A percentile compares a stretch with the other conserved stretches of the same genome.
Evolutionary conservation across 2,888 invertebrate genomes (phyloP).

Genomic region (Agrypnus murinus): DNA sequence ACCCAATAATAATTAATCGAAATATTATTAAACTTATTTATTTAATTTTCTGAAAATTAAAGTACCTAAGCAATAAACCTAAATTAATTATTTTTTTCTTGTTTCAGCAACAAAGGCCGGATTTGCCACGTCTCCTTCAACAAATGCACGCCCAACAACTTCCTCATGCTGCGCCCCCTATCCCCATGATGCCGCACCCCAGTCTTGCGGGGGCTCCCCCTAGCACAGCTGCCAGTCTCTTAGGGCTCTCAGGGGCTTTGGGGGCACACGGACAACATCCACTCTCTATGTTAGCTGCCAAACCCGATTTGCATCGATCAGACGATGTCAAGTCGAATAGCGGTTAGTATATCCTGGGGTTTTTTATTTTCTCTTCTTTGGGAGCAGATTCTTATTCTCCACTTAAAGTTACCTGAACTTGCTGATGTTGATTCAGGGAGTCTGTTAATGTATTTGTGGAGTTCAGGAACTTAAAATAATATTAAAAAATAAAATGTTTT

Average conservation of each 20-base stretch:
- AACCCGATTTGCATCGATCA: slow-evolving; percentile 85
- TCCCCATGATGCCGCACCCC: slow-evolving; percentile 82
- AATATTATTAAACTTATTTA: no score
- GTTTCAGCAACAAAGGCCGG: slow-evolving; percentile 88
- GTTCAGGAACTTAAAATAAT: no score
- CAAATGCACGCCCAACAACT: slow-evolving; percentile 96
- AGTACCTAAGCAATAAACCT: no score
- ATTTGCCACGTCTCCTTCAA: slow-evolving; percentile 87
- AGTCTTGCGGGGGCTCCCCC: slow-evolving; percentile 75
- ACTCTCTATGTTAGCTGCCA: slow-evolving; percentile 84
- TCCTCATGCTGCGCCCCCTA: slow-evolving; percentile 82
- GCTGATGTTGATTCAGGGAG: no score
- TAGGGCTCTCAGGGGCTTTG: slow-evolving; percentile 77
- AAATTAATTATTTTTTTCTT: slow-evolving; percentile 16
- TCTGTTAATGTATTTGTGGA: no score
- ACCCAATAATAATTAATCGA: no score
- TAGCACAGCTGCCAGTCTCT: slow-evolving; percentile 75
- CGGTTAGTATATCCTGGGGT: slow-evolving; percentile 75
- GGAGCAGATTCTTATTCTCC: no score
- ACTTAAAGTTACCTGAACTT: no score
- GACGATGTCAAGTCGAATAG: slow-evolving; percentile 85
- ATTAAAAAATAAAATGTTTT: no score
- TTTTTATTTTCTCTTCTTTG: slow-evolving; percentile 2
- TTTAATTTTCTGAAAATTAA: no score
- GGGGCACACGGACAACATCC: slow-evolving; percentile 82